Evolutionary conservation across 2,888 invertebrate species (phyloP), one percentile per base, ranked within the genome.

Genomic region (Metellina segmentata): DNA sequence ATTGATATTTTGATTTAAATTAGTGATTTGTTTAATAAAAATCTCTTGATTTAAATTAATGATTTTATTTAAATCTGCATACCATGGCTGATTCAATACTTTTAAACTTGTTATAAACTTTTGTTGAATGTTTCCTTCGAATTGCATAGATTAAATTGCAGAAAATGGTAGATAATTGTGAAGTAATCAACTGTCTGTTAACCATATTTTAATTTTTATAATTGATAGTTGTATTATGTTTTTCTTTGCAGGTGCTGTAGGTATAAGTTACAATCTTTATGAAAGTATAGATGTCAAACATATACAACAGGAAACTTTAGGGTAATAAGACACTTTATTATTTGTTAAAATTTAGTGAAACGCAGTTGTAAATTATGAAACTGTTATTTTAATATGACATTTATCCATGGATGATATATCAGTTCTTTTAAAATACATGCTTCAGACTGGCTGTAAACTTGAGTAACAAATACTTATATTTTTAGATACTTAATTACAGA

Each of bases 251-350:
- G 98, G 98, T 93, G 97, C 97, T 93, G 96, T 96, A 49, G 95
- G 96, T 81, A 97, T 87, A 11, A 97, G 98, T 53, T 97, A 97
- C 94, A 96, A 96, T 83, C 96, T 97, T 94, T 97, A 97, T 95
- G 96, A 97, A 93, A 96, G 96, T 86, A 95, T 99, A 94, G 98
- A 99, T 94, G 96, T 98, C 90, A 99, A 99, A 95, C 98, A 99
- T 95, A 96, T 99, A 94, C 98, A 98, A 95, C 96, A 98, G 94
- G 98, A 98, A 95, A 98, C 98, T 0, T 95, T 99, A 95, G 98
- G 98, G 93, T 98, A 97, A 95, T 95, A 97, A 48, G 6, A 7
- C 34, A 13, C 11, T 72, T 72, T 71, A 2, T 49, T 7, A 16
- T 82, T 34, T 49, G 0, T 51, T 53, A 20, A 13, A 9, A 16